These are phyloP conservation scores for Antheraea yamamai DNA, from an alignment of 2,888 invertebrate genomes.

Conservation along the genomic window DNA sequence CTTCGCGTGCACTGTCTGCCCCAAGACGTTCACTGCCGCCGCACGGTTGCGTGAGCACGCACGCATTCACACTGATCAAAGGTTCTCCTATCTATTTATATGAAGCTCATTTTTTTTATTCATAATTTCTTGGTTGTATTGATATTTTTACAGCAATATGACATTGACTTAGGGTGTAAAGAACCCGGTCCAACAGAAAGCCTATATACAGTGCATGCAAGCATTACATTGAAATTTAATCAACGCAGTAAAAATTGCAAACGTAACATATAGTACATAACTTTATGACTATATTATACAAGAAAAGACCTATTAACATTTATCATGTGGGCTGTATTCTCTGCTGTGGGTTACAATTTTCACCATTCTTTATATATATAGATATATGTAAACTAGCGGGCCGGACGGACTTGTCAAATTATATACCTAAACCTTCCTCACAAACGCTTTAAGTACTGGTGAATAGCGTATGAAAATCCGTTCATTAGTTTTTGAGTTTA, in stretches of 20 bases:
- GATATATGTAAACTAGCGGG: too few species aligned
- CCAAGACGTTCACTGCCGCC: slow-evolving; percentile 79
- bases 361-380: not conserved
- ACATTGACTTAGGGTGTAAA: not conserved
- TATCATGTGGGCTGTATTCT: not conserved
- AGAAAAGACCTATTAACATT: not conserved
- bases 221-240: not conserved
- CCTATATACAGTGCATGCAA: not conserved
- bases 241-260: too few species aligned
- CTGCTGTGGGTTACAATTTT: not conserved
- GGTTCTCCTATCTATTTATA: slow-evolving; percentile 46
- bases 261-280: too few species aligned
- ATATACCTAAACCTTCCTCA: too few species aligned
- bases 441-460: too few species aligned
- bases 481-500: too few species aligned
- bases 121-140: not conserved
- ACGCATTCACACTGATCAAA: slow-evolving; percentile 77
- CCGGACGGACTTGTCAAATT: too few species aligned
- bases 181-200: not conserved
- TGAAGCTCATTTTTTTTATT: slow-evolving; percentile 11
- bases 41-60: slow-evolving; percentile 77
- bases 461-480: too few species aligned
- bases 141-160: not conserved
- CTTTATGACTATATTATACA: too few species aligned
- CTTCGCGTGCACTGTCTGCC: slow-evolving; percentile 75